phyloP scores from a whole-genome alignment of 2,113 vertebrate genomes.

The Micronycteris hirsuta region DNA sequence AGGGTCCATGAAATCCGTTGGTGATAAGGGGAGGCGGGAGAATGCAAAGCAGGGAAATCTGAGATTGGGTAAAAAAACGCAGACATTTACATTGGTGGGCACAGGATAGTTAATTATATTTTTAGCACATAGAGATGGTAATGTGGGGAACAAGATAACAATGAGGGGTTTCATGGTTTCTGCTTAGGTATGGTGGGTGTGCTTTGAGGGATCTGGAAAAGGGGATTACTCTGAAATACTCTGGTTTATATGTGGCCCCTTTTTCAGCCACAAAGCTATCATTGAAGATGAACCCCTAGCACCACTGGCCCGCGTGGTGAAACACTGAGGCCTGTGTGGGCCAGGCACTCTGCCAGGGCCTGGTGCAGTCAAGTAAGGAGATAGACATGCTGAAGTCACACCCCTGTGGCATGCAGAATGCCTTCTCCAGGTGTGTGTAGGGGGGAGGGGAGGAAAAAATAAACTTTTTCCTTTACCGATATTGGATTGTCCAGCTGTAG shows the following conservation, averaged over 20 bases:
- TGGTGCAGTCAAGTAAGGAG: neutral
- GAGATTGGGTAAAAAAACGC: neutral
- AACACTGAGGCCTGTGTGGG: fast-evolving
- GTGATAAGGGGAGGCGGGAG: neutral
- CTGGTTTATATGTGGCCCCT: neutral
- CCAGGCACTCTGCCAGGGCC: neutral
- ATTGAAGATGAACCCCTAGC: neutral
- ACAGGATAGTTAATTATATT: neutral
- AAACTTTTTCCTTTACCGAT: neutral
- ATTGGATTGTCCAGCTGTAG: neutral
- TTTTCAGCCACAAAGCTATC: neutral
- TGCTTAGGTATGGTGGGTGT: neutral
- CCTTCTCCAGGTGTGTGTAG: neutral
- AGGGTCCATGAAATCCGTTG: neutral
- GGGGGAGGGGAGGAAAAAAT: neutral
- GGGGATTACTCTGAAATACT: neutral
- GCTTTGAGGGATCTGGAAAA: neutral
- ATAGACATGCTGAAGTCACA: neutral
- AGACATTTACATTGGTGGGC: neutral
- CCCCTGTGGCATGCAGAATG: neutral
- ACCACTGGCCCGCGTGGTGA: neutral
- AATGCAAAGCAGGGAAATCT: neutral
- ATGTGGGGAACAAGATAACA: neutral
- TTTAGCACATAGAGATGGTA: neutral
- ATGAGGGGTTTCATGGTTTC: neutral